Evolutionary conservation across 2,888 invertebrate species (phyloP), one percentile per base, ranked within the genome.

Genomic region (Parascotia fuliginaria): DNA sequence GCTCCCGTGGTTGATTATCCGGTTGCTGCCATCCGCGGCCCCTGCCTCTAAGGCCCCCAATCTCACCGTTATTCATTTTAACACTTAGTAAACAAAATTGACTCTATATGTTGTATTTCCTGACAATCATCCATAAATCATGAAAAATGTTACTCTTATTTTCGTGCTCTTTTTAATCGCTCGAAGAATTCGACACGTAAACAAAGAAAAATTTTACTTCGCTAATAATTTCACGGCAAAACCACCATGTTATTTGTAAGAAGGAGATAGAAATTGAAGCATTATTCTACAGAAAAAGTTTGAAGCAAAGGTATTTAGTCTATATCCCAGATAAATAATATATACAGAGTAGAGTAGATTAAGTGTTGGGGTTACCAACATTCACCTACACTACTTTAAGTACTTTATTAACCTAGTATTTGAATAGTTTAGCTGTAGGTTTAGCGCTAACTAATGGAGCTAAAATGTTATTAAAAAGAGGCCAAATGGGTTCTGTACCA

Each of bases 31-130:
- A 91, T 66, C 91, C 89, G 70, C 92, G 91, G 77, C 92, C 92
- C 77, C 89, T 88, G 74, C 92, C 90, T 81, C 91, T 85, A 49
- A 90, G 77, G 76, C 87, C 89, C 71, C 92, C 88, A 71, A 88
- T 78, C 60, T 92, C 92, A 70, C 92, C 92, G 90, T 92, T 92
- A 83, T 91, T 92, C 92, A 92, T 92, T 85, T 84, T 83, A 82
- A 73, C 70, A 66, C 57, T 74, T 74, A 65, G 53, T 71, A 61
- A 64, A 65, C 60, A 62, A 66, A 50, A 72, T 62, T 60, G 68
- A 65, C 62, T 75, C 47, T 69, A 52, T 65, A 51, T 60, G 62
- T 60, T 52, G 70, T 63, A 70, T 73, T 73, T 65, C 73, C 65
- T 62, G 73, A 77, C 68, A 57, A 69, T 79, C 78, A 87, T 82